Evolutionary conservation across 2,113 vertebrate species (phyloP).

Genomic region (Poeciliopsis prolifica): DNA sequence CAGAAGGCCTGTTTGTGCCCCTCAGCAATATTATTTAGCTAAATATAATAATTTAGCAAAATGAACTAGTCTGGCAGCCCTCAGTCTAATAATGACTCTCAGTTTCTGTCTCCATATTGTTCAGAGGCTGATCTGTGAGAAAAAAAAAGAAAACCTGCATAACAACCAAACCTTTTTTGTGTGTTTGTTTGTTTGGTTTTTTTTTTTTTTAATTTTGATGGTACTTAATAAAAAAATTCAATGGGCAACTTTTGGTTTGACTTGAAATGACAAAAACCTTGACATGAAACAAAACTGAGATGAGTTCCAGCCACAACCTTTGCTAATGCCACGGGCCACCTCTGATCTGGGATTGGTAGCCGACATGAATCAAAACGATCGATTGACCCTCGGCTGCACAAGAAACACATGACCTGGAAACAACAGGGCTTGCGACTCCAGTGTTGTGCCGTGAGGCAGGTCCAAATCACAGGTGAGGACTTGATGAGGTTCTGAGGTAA

Average conservation of each 20-base stretch:
- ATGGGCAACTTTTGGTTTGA: slow-evolving; percentile 5
- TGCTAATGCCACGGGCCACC: slow-evolving; percentile 64
- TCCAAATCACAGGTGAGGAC: slow-evolving; percentile 32
- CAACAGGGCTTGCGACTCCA: slow-evolving; percentile 43
- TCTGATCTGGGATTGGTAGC: slow-evolving; percentile 72
- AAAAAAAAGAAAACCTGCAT: background rate
- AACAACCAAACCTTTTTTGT: background rate
- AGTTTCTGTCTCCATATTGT: too few relatives aligned
- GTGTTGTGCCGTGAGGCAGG: slow-evolving; percentile 10
- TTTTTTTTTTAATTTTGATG: background rate
- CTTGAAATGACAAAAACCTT: slow-evolving; percentile 17
- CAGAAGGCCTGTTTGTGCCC: too few relatives aligned
- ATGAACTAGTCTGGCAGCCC: too few relatives aligned
- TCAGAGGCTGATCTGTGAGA: too few relatives aligned
- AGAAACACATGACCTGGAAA: slow-evolving; percentile 55
- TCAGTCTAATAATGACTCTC: too few relatives aligned
- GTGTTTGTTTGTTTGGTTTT: background rate
- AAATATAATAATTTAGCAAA: too few relatives aligned
- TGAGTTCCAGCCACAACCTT: slow-evolving; percentile 59
- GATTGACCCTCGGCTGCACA: slow-evolving; percentile 58
- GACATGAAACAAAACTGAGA: slow-evolving; percentile 32
- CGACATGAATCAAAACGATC: slow-evolving; percentile 74
- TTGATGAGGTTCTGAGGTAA: slow-evolving; percentile 47
- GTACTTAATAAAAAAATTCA: background rate
- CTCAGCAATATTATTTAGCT: too few relatives aligned